Base-by-base conservation (phyloP, 2,113 vertebrate species). In the Silurus asotus region DNA sequence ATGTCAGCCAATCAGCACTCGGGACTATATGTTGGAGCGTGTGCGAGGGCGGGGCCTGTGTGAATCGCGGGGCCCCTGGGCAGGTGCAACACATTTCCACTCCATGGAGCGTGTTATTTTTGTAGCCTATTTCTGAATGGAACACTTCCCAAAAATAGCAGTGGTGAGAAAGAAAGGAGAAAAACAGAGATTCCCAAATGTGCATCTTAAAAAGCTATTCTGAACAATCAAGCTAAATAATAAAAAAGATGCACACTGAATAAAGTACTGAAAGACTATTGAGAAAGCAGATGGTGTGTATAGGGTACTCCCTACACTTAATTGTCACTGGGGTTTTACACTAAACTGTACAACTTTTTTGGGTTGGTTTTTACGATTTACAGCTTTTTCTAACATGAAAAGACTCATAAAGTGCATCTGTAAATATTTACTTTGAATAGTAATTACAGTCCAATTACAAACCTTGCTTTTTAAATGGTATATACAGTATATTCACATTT, bases 1-100 rank as follows among this genome's bases (percentile, higher is more conserved):
- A 48, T n/a, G 28, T 69, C 64, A 59, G 55, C 86, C 76, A 88
- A 87, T 88, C 48, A 84, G 20, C 53, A 5, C 28, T 25, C 45
- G 13, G 49, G 4, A 14, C 17, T 37, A 8, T 61, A 28, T 61
- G 48, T 80, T 79, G 2, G 72, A 45, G 70, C 25, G 49, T 28
- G 15, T n/a, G 15, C 10, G 23, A 19, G 25, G 85, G 85, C 79
- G 85, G 79, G 14, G 85, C 20, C n/a, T 75, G n/a, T 37, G 23
- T 45, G 8, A 84, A 23, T n/a, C 17, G 55, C 28, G 23, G 61
- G 64, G 56, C 28, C 82, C 19, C 53, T 74, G 67, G 53, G 69
- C 67, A 84, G 82, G 82, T 74, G 67, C 55, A 70, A 58, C 55
- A 19, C 56, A 45, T 61, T 80, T 23, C 6, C 77, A 61, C 56